Conservation (phyloP, 2,888 invertebrate genomes). For the Cephus rjabovi region DNA sequence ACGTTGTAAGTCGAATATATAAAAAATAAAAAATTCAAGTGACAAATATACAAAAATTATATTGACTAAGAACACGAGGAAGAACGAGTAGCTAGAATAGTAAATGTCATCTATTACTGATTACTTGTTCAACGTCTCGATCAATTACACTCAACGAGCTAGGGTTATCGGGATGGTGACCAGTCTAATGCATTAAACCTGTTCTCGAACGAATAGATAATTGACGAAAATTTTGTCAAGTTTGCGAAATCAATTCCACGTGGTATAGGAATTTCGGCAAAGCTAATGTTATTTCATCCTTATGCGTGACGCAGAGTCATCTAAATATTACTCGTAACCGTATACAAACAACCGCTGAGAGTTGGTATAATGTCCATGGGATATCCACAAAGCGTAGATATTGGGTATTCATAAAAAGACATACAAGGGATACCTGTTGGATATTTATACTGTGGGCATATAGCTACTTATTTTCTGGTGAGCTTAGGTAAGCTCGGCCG, state of each 20-base stretch:
- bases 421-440: neutral
- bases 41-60: conserved; percentile 5
- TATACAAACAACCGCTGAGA: neutral
- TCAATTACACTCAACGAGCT: neutral
- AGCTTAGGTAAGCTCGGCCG: neutral
- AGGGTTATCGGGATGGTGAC: neutral
- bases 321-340: neutral
- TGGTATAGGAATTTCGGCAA: neutral
- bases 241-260: neutral
- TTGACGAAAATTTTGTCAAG: neutral
- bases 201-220: neutral
- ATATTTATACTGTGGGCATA: neutral
- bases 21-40: conserved; percentile 11
- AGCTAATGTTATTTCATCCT: neutral
- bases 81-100: conserved; percentile 12
- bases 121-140: neutral
- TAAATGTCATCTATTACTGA: neutral
- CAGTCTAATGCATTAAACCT: neutral
- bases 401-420: neutral
- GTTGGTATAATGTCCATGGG: too few relatives aligned
- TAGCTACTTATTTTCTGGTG: neutral
- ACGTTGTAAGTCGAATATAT: conserved; percentile 3
- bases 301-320: neutral
- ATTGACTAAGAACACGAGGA: conserved; percentile 9
- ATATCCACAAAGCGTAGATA: too few relatives aligned